Conservation (phyloP, 2,888 invertebrate species). For the Caradrina kadenii region DNA sequence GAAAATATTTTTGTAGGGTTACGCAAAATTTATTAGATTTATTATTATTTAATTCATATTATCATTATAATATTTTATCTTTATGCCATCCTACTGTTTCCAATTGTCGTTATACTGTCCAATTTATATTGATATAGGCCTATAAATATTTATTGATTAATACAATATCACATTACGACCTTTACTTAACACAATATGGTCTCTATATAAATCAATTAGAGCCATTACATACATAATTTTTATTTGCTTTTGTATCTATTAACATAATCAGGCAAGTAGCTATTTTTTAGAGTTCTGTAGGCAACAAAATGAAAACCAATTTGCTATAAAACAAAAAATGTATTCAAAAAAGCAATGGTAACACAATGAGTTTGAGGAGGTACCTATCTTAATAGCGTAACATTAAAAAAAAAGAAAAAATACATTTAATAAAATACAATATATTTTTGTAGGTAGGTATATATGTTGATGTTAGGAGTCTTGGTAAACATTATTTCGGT, state of each 20-base stretch:
- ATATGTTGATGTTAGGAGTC: too few species aligned
- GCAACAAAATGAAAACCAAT: background rate
- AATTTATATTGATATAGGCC: constrained; percentile 15
- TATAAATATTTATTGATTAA: constrained; percentile 39
- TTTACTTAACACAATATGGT: constrained; percentile 20
- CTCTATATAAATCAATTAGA: constrained; percentile 41
- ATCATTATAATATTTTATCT: background rate
- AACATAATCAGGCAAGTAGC: constrained; percentile 30
- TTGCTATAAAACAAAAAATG: background rate
- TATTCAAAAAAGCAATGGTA: background rate
- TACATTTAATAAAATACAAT: too few species aligned
- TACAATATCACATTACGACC: constrained; percentile 16
- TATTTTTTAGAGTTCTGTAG: constrained; percentile 24
- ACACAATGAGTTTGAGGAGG: too few species aligned
- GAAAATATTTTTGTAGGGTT: constrained; percentile 20
- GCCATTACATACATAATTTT: constrained; percentile 18
- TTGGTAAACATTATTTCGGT: background rate
- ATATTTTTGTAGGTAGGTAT: too few species aligned
- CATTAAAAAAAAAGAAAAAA: too few species aligned
- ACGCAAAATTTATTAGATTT: background rate
- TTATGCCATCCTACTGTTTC: constrained; percentile 10
- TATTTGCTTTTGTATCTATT: constrained; percentile 35
- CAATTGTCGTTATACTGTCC: background rate
- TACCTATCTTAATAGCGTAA: too few species aligned
- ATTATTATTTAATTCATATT: background rate